Evolutionary conservation across 2,888 invertebrate genomes (phyloP).

Genomic region (Chaitophorus viminalis): DNA sequence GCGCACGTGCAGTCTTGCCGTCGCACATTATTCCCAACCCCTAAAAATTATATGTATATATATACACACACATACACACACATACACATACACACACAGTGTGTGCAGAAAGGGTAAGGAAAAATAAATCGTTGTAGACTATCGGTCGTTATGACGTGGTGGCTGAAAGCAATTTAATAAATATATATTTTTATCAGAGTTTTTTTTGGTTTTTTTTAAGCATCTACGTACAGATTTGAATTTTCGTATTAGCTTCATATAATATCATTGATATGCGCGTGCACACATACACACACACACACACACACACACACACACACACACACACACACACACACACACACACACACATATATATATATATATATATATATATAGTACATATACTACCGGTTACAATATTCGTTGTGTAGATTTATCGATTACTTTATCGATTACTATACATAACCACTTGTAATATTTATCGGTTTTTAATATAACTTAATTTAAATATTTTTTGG

Average conservation of each 20-base stretch:
- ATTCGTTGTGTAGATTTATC: no score
- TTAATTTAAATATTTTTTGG: no score
- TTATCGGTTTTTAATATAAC: no score
- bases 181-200: background rate
- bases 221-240: background rate
- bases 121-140: background rate
- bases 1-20: conserved; percentile 27
- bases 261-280: no score
- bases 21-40: background rate
- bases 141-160: background rate
- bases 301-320: no score
- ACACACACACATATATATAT: no score
- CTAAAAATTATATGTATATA: background rate
- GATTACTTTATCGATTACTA: no score
- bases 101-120: background rate
- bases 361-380: no score
- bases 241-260: background rate
- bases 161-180: background rate
- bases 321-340: no score
- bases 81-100: background rate
- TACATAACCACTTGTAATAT: no score
- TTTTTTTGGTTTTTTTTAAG: background rate
- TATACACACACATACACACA: background rate
- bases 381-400: no score
- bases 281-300: no score